phyloP scores from a whole-genome alignment of 2,113 vertebrate genomes.

The Eulemur macaco region DNA sequence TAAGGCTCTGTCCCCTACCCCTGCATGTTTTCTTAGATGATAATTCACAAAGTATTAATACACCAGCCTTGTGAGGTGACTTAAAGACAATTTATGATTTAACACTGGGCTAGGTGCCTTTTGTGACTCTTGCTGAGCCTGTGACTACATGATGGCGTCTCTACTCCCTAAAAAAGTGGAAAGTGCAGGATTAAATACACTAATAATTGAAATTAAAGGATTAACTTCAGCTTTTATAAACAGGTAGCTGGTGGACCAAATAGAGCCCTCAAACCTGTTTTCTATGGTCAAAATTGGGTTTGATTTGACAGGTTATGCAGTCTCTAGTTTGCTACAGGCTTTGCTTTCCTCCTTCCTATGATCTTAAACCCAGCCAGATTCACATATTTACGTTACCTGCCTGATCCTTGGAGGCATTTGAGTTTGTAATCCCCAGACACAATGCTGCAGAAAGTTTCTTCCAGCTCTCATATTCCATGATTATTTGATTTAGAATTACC shows the following conservation, averaged over 20 bases:
- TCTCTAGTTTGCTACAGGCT: conserved; percentile 26
- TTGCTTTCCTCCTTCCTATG: background rate
- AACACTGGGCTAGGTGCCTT: background rate
- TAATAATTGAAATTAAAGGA: background rate
- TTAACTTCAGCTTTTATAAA: conserved; percentile 17
- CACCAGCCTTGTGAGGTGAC: background rate
- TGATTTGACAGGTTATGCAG: background rate
- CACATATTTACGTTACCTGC: conserved; percentile 33
- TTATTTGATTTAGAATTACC: conserved; percentile 60
- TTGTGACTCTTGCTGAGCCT: background rate
- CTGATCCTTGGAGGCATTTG: conserved; percentile 50
- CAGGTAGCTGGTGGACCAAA: background rate
- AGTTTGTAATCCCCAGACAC: conserved; percentile 38
- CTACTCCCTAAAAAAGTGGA: background rate
- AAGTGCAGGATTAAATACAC: background rate
- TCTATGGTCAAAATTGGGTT: background rate
- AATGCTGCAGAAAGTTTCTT: conserved; percentile 27
- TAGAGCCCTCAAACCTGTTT: background rate
- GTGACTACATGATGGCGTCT: background rate
- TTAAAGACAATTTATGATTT: background rate
- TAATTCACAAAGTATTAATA: conserved; percentile 13
- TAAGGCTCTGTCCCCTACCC: background rate
- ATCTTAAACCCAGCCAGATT: conserved; percentile 21
- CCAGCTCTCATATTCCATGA: background rate
- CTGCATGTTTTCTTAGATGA: background rate